Base-by-base conservation (phyloP, 2,888 invertebrate species). In the Pyrocoelia pectoralis region DNA sequence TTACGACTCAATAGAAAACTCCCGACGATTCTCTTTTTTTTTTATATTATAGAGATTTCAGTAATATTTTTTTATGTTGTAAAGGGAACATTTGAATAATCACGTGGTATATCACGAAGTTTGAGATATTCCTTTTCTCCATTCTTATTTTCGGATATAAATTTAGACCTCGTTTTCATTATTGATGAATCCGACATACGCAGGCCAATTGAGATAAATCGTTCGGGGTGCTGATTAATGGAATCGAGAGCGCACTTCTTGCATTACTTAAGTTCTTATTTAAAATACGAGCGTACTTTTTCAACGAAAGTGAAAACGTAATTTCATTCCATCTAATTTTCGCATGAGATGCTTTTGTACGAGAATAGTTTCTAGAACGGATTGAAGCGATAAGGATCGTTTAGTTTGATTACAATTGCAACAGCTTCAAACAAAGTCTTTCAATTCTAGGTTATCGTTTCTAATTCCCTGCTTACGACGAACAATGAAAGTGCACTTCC, bases 151-250 rank as follows among this genome's bases (percentile, higher is more conserved):
- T 13, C 28, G 41, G 29, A 15, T 40, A 58, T 51, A 52, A 60
- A 60, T 48, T 60, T 55, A 60, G 40, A 40, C 14, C 54, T 54
- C 54, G 54, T 60, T 54, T 28, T 46, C 18, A 49, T 60, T 60
- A 60, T 60, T 60, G 60, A 60, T 60, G 60, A 61, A 61, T 5
- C 55, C 55, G 61, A 40, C 61, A 61, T 61, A 61, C 61, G 56
- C 61, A 56, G 55, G 51, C 55, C 61, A 56, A 61, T 61, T 61
- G 61, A 61, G 61, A 61, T 55, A 61, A 61, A 61, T 61, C 38
- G 43, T 48, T 49, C 18, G 61, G 61, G 56, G 50, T 56, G 61
- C 18, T 55, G 61, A 61, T 61, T 61, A 61, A 50, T 50, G 50
- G 50, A 55, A 61, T 56, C 56, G 41, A 55, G 28, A 38, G 50